A percentile compares a stretch with the other conserved stretches of the same genome.
Conservation (phyloP, 2,113 vertebrate species). For the Amazona vittata region DNA sequence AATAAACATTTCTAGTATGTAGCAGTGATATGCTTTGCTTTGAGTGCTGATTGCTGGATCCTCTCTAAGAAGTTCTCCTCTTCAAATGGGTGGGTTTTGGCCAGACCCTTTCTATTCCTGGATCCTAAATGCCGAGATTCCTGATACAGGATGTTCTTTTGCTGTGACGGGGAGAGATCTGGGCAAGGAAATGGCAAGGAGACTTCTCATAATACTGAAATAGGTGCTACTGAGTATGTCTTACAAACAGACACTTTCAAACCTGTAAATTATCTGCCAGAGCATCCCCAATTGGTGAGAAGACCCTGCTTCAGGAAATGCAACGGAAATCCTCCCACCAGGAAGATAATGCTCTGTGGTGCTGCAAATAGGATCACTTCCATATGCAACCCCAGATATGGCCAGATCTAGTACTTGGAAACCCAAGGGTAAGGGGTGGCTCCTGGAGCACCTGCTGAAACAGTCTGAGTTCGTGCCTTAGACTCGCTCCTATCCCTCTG, state of each 20-base stretch:
- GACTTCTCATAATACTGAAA: neutral
- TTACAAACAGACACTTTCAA: neutral
- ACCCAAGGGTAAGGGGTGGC: neutral
- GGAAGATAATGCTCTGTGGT: neutral
- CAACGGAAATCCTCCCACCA: neutral
- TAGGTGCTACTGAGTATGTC: neutral
- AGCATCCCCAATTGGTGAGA: neutral
- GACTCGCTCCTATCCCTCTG: neutral
- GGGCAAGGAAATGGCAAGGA: neutral
- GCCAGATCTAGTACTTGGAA: neutral
- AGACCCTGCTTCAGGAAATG: neutral
- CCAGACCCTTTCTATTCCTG: neutral
- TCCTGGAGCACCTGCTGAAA: neutral
- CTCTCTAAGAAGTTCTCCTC: neutral
- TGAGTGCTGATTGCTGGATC: neutral
- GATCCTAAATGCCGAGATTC: neutral
- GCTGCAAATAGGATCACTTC: neutral
- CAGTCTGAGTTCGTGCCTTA: neutral
- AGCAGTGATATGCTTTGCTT: neutral
- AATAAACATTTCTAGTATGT: neutral
- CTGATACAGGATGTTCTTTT: neutral
- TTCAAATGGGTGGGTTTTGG: neutral
- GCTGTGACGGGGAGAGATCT: neutral
- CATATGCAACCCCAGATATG: neutral
- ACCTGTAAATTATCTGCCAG: neutral